Percentiles rank a stretch among this genome's conserved stretches.
Conservation (phyloP, 2,113 vertebrate genomes). For the Bufo bufo region DNA sequence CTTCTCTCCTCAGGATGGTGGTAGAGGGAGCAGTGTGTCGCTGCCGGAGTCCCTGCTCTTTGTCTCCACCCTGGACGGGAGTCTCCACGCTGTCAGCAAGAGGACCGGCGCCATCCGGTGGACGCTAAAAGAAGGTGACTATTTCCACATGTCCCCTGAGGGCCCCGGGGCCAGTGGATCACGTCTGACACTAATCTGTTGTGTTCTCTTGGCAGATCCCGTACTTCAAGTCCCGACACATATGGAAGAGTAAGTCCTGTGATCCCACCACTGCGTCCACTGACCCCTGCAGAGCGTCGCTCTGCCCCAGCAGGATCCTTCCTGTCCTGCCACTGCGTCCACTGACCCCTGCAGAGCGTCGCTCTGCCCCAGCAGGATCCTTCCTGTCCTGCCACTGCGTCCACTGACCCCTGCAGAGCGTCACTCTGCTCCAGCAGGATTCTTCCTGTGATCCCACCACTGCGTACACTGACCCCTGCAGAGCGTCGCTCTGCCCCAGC, state of each 20-base stretch:
- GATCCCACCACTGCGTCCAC: neutral
- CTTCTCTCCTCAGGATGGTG: conserved; percentile 64
- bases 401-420: no score
- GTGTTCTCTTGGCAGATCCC: conserved; percentile 82
- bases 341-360: no score
- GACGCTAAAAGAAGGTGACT: conserved; percentile 93
- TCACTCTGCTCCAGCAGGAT: no score
- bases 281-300: neutral
- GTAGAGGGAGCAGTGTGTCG: conserved; percentile 82
- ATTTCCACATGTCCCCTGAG: neutral
- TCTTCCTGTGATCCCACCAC: no score
- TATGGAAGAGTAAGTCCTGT: conserved; percentile 89
- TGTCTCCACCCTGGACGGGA: conserved; percentile 95
- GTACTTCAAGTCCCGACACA: conserved; percentile 97
- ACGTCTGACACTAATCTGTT: neutral
- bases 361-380: no score
- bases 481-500: no score
- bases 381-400: no score
- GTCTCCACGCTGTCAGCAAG: conserved; percentile 95
- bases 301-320: no score
- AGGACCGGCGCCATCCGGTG: conserved; percentile 94
- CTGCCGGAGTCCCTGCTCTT: conserved; percentile 93
- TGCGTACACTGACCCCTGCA: no score
- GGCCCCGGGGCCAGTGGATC: no score
- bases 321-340: neutral